phyloP scores from a whole-genome alignment of 2,888 invertebrate species.

The Nemurella pictetii region DNA sequence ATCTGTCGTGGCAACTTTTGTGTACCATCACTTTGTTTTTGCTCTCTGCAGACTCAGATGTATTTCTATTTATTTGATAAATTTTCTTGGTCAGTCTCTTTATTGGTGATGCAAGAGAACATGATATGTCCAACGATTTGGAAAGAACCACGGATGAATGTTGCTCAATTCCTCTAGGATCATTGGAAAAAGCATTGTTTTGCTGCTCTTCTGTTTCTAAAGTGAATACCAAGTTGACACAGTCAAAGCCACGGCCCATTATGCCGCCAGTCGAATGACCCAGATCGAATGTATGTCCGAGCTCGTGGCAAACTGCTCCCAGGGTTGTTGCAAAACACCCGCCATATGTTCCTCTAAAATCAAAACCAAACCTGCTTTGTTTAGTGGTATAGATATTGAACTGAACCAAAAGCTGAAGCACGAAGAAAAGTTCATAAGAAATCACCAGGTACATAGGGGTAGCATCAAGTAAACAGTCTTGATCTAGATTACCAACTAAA shows the following conservation, averaged over 20 bases:
- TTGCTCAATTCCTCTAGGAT: conserved; percentile 62
- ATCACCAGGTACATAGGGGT: no score
- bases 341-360: conserved; percentile 72
- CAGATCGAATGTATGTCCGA: conserved; percentile 92
- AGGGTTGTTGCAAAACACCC: conserved; percentile 89
- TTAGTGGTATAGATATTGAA: no score
- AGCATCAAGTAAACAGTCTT: background rate
- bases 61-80: conserved; percentile 31
- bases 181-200: conserved; percentile 59
- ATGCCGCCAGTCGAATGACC: conserved; percentile 90
- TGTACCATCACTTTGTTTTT: conserved; percentile 34
- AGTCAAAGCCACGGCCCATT: conserved; percentile 90
- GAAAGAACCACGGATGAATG: conserved; percentile 64
- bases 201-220: conserved; percentile 46
- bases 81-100: conserved; percentile 30
- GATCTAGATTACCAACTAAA: no score
- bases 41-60: conserved; percentile 11
- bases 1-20: conserved; percentile 4
- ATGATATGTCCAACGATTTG: conserved; percentile 60
- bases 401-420: no score
- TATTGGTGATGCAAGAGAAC: conserved; percentile 35
- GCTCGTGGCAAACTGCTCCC: conserved; percentile 89
- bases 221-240: conserved; percentile 77
- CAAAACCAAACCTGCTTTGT: background rate
- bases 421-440: no score